Evolutionary conservation across 2,797 vertebrate species (phyloP), one percentile per base, ranked within the genome.

Genomic region (Lacerta agilis): DNA sequence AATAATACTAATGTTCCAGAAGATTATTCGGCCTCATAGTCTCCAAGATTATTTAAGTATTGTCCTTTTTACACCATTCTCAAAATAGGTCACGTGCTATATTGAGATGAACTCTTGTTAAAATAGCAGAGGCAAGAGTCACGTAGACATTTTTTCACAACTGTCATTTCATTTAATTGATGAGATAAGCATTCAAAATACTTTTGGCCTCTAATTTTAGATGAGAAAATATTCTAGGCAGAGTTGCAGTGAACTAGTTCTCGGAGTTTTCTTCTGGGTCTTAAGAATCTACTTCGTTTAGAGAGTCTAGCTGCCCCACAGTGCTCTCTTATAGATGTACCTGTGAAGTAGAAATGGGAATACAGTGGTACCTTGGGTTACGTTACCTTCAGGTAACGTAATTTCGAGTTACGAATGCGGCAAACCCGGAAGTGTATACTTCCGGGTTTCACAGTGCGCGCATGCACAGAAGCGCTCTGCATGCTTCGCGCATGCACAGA

Each of bases 81-180:
- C 49, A 88, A 80, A 88, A 88, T 73, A 85, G 87, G n/a, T 72
- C 41, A 27, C 83, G 20, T 49, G 85, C 77, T 88, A 85, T 80
- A 49, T 64, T 85, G 41, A 88, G 87, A 88, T 33, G 49, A 88
- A 85, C 83, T 73, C 69, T 80, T 80, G 55, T 43, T 88, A 80
- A 85, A 85, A 85, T 75, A 85, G 67, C 20, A 85, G 69, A 80
- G 58, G 25, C n/a, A 29, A 80, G 38, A 72, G 82, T 88, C 82
- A 84, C 6, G 6, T 33, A 79, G 76, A 84, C 82, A 61, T 79
- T 84, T 79, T 36, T 45, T 64, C 82, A 75, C 69, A 79, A 85
- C 55, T 64, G 55, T 75, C 82, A 72, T 64, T 80, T 88, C 13
- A 66, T 49, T 80, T 85, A 88, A 85, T 79, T 66, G 82, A 88